Conservation (phyloP, 2,888 invertebrate species). For the Calameuta idolon region DNA sequence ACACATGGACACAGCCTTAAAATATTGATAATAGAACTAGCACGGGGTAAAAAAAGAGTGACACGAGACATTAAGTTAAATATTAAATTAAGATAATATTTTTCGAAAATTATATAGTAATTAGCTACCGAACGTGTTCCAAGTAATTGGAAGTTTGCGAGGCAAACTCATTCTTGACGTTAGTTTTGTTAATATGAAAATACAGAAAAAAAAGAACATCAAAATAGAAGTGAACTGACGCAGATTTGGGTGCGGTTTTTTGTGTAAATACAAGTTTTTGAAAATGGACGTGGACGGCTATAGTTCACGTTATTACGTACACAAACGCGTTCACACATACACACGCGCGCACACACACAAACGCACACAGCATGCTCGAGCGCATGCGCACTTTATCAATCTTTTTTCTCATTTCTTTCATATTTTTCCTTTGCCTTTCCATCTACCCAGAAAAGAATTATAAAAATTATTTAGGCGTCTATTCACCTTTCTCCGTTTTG, state of each 20-base stretch:
- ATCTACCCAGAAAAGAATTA: background rate
- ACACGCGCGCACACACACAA: background rate
- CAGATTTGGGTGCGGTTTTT: background rate
- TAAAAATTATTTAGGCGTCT: background rate
- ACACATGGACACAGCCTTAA: conserved; percentile 41
- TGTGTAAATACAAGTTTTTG: background rate
- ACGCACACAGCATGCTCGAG: background rate
- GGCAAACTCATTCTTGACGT: conserved; percentile 60
- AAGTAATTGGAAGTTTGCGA: conserved; percentile 62
- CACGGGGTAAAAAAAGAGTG: background rate
- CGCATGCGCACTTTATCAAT: background rate
- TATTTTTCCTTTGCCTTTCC: background rate
- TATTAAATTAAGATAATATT: background rate
- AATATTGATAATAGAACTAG: conserved; percentile 22
- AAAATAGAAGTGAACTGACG: background rate
- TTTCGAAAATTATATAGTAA: background rate
- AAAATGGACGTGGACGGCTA: background rate
- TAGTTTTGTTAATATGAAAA: conserved; percentile 12
- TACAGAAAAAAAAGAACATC: conserved; percentile 18
- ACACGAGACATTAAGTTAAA: background rate
- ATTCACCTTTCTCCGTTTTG: background rate
- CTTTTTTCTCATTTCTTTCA: conserved; percentile 6
- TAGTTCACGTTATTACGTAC: background rate
- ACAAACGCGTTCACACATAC: background rate
- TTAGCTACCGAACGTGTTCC: conserved; percentile 32